These are phyloP conservation scores for Phasia obesa DNA, from an alignment of 2,888 invertebrate species.

Conservation along the genomic window DNA sequence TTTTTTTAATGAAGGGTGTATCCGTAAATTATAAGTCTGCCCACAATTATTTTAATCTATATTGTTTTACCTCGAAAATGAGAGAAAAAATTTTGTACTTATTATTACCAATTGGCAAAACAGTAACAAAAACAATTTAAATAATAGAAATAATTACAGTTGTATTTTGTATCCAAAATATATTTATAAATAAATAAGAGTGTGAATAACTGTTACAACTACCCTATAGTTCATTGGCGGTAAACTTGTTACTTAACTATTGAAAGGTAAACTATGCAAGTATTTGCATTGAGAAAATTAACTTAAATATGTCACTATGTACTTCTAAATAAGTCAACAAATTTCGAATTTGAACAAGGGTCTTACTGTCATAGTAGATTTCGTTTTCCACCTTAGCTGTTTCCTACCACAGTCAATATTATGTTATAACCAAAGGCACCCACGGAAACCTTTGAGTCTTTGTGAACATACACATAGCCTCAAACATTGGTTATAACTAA, in stretches of 20 bases:
- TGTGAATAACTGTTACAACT: not conserved
- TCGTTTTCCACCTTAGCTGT: too few relatives aligned
- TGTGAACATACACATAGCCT: too few relatives aligned
- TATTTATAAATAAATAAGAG: not conserved
- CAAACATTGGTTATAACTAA: too few relatives aligned
- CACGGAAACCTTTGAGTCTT: too few relatives aligned
- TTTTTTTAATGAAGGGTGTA: constrained; percentile 7
- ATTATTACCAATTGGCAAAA: constrained; percentile 63
- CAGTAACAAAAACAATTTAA: constrained; percentile 48
- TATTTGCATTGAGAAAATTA: too few relatives aligned
- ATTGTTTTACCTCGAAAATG: constrained; percentile 50
- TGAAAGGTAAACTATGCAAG: too few relatives aligned
- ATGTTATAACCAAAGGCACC: too few relatives aligned
- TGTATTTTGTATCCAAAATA: constrained; percentile 32
- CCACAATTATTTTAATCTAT: constrained; percentile 13
- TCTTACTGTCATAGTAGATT: too few relatives aligned
- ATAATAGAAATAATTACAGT: constrained; percentile 44
- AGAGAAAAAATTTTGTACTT: constrained; percentile 12
- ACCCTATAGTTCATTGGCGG: constrained; percentile 1
- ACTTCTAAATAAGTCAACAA: too few relatives aligned
- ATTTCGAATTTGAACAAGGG: too few relatives aligned
- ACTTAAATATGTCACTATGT: too few relatives aligned
- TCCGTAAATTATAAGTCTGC: constrained; percentile 15
- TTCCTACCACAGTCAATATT: too few relatives aligned
- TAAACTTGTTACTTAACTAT: not conserved